Conservation (phyloP, 1,140 invertebrate species). For the Trichomalopsis sarcophagae region DNA sequence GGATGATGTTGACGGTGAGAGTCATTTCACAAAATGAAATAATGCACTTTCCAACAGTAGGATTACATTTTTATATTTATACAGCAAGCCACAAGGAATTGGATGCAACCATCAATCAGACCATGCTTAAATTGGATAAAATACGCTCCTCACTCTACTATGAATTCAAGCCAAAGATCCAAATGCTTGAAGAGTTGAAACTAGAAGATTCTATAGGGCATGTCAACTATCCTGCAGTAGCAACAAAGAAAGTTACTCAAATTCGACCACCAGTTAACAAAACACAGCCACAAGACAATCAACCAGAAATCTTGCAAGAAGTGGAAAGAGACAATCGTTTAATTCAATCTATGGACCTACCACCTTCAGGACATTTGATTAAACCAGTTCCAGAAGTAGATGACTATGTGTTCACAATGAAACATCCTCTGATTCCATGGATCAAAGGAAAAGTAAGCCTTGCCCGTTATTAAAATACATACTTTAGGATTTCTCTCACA, state of each 20-base stretch:
- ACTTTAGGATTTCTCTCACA: neutral
- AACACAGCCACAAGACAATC: slow-evolving; percentile 65
- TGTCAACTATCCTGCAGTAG: slow-evolving; percentile 58
- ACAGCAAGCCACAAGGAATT: slow-evolving; percentile 43
- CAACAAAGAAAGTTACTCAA: slow-evolving; percentile 70
- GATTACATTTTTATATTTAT: neutral
- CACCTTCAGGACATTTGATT: slow-evolving; percentile 65
- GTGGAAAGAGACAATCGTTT: slow-evolving; percentile 62
- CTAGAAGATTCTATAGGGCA: slow-evolving; percentile 61
- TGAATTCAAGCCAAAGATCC: slow-evolving; percentile 66
- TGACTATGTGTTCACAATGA: slow-evolving; percentile 69
- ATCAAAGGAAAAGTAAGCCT: slow-evolving; percentile 65
- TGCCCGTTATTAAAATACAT: neutral
- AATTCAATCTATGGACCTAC: slow-evolving; percentile 60
- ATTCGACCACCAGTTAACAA: slow-evolving; percentile 51
- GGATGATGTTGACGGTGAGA: slow-evolving; percentile 61
- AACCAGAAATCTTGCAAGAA: slow-evolving; percentile 72
- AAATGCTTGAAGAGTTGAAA: slow-evolving; percentile 64
- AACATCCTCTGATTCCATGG: slow-evolving; percentile 70
- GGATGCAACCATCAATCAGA: slow-evolving; percentile 61
- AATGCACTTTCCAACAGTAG: slow-evolving; percentile 23
- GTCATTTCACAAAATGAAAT: slow-evolving; percentile 21
- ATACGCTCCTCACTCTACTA: slow-evolving; percentile 66
- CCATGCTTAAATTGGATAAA: slow-evolving; percentile 65
- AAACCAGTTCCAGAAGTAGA: slow-evolving; percentile 65